Evolutionary conservation across 2,797 vertebrate genomes (phyloP), one percentile per base, ranked within the genome.

Genomic region (Sternarchorhynchus goeldii): DNA sequence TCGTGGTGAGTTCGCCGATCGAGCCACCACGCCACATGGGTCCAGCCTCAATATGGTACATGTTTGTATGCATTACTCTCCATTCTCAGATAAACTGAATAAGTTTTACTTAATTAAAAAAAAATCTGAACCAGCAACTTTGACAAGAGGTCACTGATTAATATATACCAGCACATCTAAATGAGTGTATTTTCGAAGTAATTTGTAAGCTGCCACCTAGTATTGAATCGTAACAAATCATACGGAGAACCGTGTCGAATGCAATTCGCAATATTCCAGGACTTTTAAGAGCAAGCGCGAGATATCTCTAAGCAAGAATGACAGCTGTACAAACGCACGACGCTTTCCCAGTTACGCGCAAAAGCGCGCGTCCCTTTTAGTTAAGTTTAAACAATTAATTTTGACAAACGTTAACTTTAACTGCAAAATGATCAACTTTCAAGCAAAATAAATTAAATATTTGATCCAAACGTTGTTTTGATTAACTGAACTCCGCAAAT

Each of bases 321-420:
- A 90, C 90, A 92, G 90, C 90, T 92, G 91, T 76, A 31, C 21
- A 50, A 53, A 87, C 85, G 83, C 83, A 79, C 87, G 63, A 4
- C 68, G 78, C 88, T 82, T 86, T 68, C 34, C 84, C 89, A 85
- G 12, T 85, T 88, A 84, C 82, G 91, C 90, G 90, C 91, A 89
- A 91, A 89, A 81, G 78, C 82, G 81, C 87, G 88, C 90, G n/a
- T 82, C 74, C 81, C 78, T 73, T 55, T 59, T 32, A 59, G 36
- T 29, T 18, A 20, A 5, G 41, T 21, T 7, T 45, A 10, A 45
- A 45, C 41, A 8, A 6, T 45, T 10, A 45, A 7, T 45, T 45
- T 7, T 8, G 41, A 45, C 36, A 25, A 5, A 3, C 36, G 4
- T 6, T 21, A 5, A 39, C 31, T 56, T 64, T 39, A 8, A 20